Evolutionary conservation across 2,113 vertebrate species (phyloP).

Genomic region (Jacana jacana): DNA sequence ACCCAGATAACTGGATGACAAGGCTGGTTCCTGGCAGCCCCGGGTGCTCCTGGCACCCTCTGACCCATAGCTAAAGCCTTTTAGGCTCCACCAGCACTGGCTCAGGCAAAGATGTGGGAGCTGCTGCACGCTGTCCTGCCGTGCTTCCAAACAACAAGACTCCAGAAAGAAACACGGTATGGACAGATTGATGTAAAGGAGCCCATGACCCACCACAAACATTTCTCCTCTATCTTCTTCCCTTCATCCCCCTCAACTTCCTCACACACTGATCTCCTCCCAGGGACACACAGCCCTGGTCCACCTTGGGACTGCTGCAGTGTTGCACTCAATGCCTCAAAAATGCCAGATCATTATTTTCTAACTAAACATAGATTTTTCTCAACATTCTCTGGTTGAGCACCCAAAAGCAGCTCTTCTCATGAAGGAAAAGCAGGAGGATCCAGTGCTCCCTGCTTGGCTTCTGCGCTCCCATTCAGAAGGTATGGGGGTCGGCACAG

Average conservation of each 20-base stretch:
- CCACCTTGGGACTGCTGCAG: neutral
- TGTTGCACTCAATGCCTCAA: neutral
- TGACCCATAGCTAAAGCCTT: neutral
- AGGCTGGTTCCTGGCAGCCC: neutral
- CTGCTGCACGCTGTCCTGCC: neutral
- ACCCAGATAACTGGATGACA: neutral
- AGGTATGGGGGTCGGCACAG: neutral
- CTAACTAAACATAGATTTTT: neutral
- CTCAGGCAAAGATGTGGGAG: neutral
- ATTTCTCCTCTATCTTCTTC: neutral
- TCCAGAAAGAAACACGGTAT: neutral
- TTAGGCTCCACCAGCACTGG: neutral
- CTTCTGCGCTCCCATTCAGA: neutral
- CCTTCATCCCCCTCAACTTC: neutral
- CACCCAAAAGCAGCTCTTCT: neutral
- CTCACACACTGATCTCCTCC: neutral
- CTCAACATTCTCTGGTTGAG: neutral
- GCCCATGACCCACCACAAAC: neutral
- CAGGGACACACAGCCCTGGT: neutral
- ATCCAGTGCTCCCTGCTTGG: rapidly evolving
- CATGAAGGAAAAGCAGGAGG: neutral
- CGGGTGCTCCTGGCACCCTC: neutral
- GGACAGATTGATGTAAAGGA: neutral
- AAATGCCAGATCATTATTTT: neutral
- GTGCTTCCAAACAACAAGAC: rapidly evolving